Evolutionary conservation across 2,888 invertebrate species (phyloP), one percentile per base, ranked within the genome.

Genomic region (Ornithoptera priamus): DNA sequence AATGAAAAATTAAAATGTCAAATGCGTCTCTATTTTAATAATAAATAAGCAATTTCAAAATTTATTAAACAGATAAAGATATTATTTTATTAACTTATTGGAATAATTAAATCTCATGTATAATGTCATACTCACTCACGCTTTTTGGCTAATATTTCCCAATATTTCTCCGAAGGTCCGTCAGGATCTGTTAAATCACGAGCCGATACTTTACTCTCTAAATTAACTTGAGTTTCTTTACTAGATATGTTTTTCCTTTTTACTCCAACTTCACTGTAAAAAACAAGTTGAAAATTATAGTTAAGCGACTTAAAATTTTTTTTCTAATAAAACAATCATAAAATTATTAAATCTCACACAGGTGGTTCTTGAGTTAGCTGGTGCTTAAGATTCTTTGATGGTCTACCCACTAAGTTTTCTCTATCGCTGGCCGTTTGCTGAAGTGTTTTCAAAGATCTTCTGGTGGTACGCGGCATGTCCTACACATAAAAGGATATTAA

Each of bases 341-440:
- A 8, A 46, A 46, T 30, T 50, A 18, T 22, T 36, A 67, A 36
- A 42, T 81, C 93, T 88, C 86, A 94, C 91, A 88, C 86, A 73
- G 90, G 85, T 53, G 93, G 83, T 73, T 94, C 93, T 81, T 93
- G 93, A 63, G 75, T 83, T 57, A 94, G 84, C 76, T 89, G 90
- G 79, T 92, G 90, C 77, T 94, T 94, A 63, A 90, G 81, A 82
- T 77, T 85, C 84, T 92, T 89, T 72, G 88, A 81, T 62, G 92
- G 87, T 78, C 96, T 94, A 77, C 96, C 96, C 77, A 94, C 95
- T 75, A 96, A 90, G 86, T 97, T 97, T 89, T 97, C 96, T 82
- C 95, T 95, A 80, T 96, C 95, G 63, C 92, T 93, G 53, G 96
- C 95, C 62, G 94, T 93, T 72, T 93, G 94, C 85, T 97, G 97